Percentiles rank a stretch among this genome's conserved stretches.
These are phyloP conservation scores for Candoia aspera DNA, from an alignment of 2,113 vertebrate genomes.

Conservation along the genomic window DNA sequence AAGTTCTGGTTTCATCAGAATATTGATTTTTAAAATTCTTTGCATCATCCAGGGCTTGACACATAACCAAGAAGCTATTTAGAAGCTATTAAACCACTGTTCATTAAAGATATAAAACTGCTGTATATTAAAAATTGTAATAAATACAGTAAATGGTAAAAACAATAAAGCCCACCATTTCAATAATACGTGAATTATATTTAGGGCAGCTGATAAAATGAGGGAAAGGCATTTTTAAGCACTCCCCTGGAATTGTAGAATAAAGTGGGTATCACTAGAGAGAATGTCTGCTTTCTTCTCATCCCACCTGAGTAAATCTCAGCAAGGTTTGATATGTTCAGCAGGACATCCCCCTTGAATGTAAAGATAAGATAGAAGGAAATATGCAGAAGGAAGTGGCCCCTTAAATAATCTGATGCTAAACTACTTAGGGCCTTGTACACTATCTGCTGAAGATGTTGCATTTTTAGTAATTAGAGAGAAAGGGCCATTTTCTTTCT, in stretches of 20 bases:
- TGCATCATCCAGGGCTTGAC: neutral
- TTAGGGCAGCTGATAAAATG: neutral
- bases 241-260: neutral
- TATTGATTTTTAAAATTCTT: neutral
- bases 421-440: neutral
- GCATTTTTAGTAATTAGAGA: neutral
- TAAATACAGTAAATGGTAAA: neutral
- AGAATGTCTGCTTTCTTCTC: neutral
- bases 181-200: neutral
- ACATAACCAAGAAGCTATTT: neutral
- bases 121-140: neutral
- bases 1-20: neutral
- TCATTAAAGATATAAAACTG: neutral
- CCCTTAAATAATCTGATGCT: neutral
- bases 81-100: neutral
- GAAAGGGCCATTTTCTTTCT: neutral
- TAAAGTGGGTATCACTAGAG: neutral
- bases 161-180: neutral
- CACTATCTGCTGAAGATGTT: neutral
- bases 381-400: neutral
- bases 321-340: neutral
- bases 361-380: neutral
- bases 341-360: neutral
- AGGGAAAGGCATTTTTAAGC: neutral
- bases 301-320: neutral